Percentiles rank a stretch among this genome's conserved stretches.
These are phyloP conservation scores for Hydrolagus affinis DNA, from an alignment of 2,113 vertebrate genomes.

Conservation along the genomic window DNA sequence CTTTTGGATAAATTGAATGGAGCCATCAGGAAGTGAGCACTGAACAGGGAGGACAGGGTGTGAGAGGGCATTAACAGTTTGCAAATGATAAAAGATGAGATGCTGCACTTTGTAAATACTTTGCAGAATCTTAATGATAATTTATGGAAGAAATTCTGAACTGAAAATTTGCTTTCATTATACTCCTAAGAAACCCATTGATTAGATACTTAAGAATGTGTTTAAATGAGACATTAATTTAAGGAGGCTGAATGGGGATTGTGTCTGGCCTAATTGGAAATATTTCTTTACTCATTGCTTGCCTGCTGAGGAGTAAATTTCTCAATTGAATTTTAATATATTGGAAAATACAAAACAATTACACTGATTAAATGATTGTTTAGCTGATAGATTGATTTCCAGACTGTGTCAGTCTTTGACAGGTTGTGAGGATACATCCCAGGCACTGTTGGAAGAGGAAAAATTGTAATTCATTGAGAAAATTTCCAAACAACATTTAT, in stretches of 20 bases:
- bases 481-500: too few species aligned
- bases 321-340: conserved; percentile 15
- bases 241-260: conserved; percentile 7
- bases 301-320: neutral
- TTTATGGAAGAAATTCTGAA: neutral
- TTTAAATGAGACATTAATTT: conserved; percentile 21
- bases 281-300: conserved; percentile 19
- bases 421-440: too few species aligned
- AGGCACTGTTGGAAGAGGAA: too few species aligned
- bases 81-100: neutral
- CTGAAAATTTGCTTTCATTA: conserved; percentile 17
- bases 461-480: too few species aligned
- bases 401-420: neutral
- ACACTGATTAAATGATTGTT: conserved; percentile 12
- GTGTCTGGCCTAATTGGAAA: conserved; percentile 12
- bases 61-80: neutral
- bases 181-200: neutral
- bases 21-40: neutral
- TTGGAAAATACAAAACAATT: neutral
- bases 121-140: neutral
- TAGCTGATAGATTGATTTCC: neutral
- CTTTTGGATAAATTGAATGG: neutral
- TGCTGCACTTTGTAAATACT: neutral
- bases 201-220: conserved; percentile 8
- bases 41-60: neutral